Evolutionary conservation across 2,113 vertebrate species (phyloP).

Genomic region (Pomatostomus ruficeps): DNA sequence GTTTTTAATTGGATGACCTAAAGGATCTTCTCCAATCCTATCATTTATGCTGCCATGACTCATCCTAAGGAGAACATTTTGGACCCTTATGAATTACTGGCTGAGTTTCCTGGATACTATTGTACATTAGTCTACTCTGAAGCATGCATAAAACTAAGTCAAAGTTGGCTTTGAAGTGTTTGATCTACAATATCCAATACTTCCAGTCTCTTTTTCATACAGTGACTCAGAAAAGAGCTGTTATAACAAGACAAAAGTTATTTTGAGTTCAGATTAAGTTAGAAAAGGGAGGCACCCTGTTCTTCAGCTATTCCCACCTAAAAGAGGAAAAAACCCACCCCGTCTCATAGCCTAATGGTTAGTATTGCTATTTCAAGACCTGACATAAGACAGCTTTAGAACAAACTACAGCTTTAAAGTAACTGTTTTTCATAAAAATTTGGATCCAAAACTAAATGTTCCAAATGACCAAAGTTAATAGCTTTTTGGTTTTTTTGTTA

Average conservation of each 20-base stretch:
- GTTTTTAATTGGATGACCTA: slow-evolving; percentile 12
- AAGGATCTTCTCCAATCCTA: slow-evolving; percentile 33
- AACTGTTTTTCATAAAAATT: neutral
- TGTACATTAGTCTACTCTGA: slow-evolving; percentile 46
- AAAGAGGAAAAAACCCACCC: neutral
- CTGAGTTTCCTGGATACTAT: slow-evolving; percentile 53
- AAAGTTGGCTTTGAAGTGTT: slow-evolving; percentile 58
- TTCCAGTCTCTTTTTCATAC: slow-evolving; percentile 25
- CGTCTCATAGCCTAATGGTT: neutral
- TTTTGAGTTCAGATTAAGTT: slow-evolving; percentile 46
- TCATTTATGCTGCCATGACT: slow-evolving; percentile 54
- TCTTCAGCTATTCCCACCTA: neutral
- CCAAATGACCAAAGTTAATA: neutral
- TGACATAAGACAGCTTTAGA: neutral
- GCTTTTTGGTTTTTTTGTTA: slow-evolving; percentile 8
- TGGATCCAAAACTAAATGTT: neutral
- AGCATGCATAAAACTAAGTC: slow-evolving; percentile 37
- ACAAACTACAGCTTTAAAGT: neutral
- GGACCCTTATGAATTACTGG: slow-evolving; percentile 60
- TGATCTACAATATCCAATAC: slow-evolving; percentile 21
- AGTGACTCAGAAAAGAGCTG: slow-evolving; percentile 48
- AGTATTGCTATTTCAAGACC: slow-evolving; percentile 16
- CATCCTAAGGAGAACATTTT: slow-evolving; percentile 52
- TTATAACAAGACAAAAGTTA: slow-evolving; percentile 40
- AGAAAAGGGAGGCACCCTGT: slow-evolving; percentile 12